Evolutionary conservation across 2,113 vertebrate genomes (phyloP).

Genomic region (Trogon surrucura): DNA sequence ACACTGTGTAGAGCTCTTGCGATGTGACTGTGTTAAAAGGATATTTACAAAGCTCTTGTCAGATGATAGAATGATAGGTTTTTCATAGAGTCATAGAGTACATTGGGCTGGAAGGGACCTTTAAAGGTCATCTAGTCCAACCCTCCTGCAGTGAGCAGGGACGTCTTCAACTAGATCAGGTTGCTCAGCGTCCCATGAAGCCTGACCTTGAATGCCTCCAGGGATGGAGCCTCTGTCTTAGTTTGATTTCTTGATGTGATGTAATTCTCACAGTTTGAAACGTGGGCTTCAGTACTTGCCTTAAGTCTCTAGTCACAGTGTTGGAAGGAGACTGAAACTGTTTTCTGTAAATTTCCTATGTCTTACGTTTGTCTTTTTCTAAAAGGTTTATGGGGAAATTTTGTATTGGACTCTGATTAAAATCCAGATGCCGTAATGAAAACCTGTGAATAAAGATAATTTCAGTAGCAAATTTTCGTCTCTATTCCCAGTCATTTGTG

Average conservation of each 20-base stretch:
- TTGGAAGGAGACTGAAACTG: not conserved
- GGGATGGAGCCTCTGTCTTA: not conserved
- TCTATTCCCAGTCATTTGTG: not conserved
- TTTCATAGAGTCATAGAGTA: not conserved
- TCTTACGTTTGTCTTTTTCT: not conserved
- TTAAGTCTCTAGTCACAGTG: not conserved
- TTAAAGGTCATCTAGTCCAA: no score
- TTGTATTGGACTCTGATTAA: not conserved
- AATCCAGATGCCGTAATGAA: not conserved
- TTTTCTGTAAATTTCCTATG: not conserved
- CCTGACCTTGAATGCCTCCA: no score
- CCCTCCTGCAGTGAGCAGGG: no score
- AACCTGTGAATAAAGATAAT: not conserved
- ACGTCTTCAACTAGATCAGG: no score
- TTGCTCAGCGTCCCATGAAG: no score
- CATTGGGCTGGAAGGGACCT: no score
- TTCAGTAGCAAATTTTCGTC: not conserved
- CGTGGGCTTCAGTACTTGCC: not conserved
- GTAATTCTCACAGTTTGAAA: not conserved
- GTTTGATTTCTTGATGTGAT: not conserved
- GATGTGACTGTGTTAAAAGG: not conserved
- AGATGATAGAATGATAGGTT: not conserved
- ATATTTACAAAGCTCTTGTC: not conserved
- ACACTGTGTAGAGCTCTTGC: not conserved
- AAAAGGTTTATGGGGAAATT: not conserved